Evolutionary conservation across 2,113 vertebrate genomes (phyloP).

Genomic region (Opisthocomus hoazin): DNA sequence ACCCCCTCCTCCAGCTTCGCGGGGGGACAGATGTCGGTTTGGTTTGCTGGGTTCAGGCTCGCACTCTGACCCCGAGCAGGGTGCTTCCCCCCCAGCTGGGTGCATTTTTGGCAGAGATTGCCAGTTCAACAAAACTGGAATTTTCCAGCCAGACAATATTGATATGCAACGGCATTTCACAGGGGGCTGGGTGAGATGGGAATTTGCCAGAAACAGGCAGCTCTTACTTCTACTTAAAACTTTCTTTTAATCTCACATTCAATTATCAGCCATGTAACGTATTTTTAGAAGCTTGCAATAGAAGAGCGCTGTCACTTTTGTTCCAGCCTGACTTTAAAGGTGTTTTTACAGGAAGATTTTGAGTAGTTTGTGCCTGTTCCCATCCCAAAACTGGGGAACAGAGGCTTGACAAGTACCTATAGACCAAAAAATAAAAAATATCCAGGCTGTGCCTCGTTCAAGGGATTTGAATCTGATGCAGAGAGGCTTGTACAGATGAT

Average conservation of each 20-base stretch:
- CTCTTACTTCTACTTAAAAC: conserved; percentile 4
- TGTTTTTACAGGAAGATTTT: background rate
- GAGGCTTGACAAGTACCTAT: background rate
- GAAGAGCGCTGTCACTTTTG: background rate
- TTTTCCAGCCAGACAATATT: background rate
- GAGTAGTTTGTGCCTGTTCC: background rate
- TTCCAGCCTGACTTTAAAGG: background rate
- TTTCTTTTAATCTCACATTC: conserved; percentile 10
- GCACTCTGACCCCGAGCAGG: fast-evolving
- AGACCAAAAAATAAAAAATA: background rate
- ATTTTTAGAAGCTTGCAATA: background rate
- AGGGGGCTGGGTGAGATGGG: background rate
- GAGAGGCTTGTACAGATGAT: background rate
- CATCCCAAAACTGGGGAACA: background rate
- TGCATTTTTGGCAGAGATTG: background rate
- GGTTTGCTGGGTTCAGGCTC: background rate
- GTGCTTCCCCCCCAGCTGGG: background rate
- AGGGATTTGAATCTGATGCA: background rate
- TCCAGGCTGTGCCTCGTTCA: background rate
- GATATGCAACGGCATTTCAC: background rate
- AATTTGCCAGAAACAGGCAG: conserved; percentile 25
- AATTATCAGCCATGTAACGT: background rate
- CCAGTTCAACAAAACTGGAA: background rate
- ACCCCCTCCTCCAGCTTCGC: fast-evolving
- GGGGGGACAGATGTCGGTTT: no score